phyloP scores from a whole-genome alignment of 2,888 invertebrate genomes.

The Stenurella melanura region DNA sequence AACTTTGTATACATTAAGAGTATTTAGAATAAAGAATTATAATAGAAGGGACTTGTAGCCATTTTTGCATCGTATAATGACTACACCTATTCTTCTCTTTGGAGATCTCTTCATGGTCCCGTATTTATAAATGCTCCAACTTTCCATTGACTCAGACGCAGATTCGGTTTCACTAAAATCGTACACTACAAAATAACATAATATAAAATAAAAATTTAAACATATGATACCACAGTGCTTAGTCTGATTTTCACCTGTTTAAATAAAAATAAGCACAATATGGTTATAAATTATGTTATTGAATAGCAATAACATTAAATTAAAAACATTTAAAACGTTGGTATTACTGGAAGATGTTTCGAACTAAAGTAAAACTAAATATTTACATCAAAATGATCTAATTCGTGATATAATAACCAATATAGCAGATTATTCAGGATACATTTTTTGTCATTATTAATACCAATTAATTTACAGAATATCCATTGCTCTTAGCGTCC shows the following conservation, averaged over 20 bases:
- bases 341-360: too few relatives aligned
- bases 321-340: too few relatives aligned
- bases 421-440: too few relatives aligned
- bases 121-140: conserved; percentile 17
- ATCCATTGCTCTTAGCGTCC: too few relatives aligned
- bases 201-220: not conserved
- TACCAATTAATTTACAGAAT: too few relatives aligned
- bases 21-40: not conserved
- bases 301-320: too few relatives aligned
- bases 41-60: conserved; percentile 42
- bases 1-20: not conserved
- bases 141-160: not conserved
- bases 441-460: too few relatives aligned
- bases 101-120: not conserved
- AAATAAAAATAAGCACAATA: not conserved
- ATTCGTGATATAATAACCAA: too few relatives aligned
- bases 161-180: conserved; percentile 22
- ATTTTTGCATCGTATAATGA: conserved; percentile 27
- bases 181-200: conserved; percentile 21
- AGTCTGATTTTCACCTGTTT: not conserved
- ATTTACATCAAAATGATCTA: too few relatives aligned
- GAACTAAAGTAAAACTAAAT: too few relatives aligned
- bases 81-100: conserved; percentile 31
- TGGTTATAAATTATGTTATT: too few relatives aligned
- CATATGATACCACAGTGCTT: not conserved